These are phyloP conservation scores for Cygnus atratus DNA, from an alignment of 2,113 vertebrate species.

Conservation along the genomic window DNA sequence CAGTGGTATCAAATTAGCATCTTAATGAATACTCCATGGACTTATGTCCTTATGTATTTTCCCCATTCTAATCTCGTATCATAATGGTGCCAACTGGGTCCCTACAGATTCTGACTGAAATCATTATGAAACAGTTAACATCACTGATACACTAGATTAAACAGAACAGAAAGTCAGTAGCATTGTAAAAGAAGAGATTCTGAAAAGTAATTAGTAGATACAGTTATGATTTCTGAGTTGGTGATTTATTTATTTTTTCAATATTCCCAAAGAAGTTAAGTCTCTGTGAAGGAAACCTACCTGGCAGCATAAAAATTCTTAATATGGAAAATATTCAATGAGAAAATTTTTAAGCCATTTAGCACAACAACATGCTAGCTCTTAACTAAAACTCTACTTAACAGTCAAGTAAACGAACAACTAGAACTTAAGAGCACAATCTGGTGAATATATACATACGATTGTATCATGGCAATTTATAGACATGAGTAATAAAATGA, in stretches of 20 bases:
- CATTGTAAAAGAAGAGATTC: neutral
- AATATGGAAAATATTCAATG: neutral
- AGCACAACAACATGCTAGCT: neutral
- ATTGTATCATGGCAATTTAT: neutral
- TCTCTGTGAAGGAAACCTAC: neutral
- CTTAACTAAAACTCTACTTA: neutral
- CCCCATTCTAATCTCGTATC: slow-evolving; percentile 39
- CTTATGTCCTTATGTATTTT: slow-evolving; percentile 35
- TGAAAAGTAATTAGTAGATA: slow-evolving; percentile 17
- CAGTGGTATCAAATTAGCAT: slow-evolving; percentile 52
- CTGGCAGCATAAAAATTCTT: neutral
- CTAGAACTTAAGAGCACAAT: neutral
- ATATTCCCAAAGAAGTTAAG: neutral
- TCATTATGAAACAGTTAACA: slow-evolving; percentile 42
- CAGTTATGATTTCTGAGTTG: neutral
- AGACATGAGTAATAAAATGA: neutral
- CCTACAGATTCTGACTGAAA: slow-evolving; percentile 34
- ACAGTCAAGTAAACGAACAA: neutral
- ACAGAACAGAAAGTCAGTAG: neutral
- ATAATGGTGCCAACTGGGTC: slow-evolving; percentile 48
- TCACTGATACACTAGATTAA: neutral
- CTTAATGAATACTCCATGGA: slow-evolving; percentile 47
- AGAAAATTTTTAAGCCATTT: neutral
- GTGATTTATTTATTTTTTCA: neutral
- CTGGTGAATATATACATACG: neutral